Conservation (phyloP, 2,797 vertebrate genomes). For the Platyrinchus mystaceus region DNA sequence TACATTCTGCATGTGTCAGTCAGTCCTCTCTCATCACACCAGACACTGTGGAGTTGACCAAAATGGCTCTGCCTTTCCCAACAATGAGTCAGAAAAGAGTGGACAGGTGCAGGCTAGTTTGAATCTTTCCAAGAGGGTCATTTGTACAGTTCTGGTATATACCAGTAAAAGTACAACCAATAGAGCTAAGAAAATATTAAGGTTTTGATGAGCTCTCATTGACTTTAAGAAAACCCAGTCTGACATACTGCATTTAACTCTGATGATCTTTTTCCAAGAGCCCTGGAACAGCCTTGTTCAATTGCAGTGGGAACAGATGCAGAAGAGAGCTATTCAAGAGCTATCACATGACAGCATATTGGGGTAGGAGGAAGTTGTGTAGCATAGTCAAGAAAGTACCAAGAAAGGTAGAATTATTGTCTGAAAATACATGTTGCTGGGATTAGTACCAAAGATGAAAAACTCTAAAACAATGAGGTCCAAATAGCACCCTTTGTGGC, state of each 20-base stretch:
- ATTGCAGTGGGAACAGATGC: background rate
- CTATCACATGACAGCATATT: background rate
- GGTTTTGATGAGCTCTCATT: background rate
- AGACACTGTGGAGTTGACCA: background rate
- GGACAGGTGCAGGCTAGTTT: background rate
- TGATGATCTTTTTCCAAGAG: background rate
- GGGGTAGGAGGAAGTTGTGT: background rate
- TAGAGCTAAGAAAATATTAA: background rate
- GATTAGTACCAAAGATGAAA: background rate
- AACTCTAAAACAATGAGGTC: background rate
- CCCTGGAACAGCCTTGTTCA: background rate
- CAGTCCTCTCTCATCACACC: background rate
- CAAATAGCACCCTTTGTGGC: background rate
- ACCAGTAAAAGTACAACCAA: background rate
- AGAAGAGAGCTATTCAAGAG: background rate
- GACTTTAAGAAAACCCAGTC: background rate
- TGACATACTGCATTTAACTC: background rate
- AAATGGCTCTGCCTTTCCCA: background rate
- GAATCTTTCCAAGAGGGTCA: background rate
- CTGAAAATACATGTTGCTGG: background rate
- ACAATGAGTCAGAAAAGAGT: background rate
- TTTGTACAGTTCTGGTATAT: background rate
- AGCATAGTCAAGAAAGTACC: background rate
- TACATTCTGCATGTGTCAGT: background rate
- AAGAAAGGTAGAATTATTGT: background rate